phyloP scores from a whole-genome alignment of 2,113 vertebrate genomes.

The Triplophysa dalaica region DNA sequence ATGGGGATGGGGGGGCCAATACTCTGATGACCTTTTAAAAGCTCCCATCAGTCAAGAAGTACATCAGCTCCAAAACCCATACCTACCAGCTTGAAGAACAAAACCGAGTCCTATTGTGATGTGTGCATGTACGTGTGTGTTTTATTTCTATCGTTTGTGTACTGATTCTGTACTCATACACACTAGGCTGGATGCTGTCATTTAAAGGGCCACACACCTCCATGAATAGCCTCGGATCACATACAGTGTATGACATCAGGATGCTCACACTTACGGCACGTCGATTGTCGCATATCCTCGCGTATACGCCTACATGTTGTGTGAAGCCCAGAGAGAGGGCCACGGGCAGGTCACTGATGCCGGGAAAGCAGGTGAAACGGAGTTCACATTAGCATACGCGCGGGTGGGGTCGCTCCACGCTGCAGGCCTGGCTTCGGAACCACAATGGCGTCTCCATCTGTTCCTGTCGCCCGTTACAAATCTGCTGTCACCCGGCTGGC shows the following conservation, averaged over 20 bases:
- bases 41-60: background rate
- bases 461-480: constrained; percentile 87
- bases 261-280: constrained; percentile 24
- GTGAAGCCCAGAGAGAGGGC: constrained; percentile 70
- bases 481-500: constrained; percentile 86
- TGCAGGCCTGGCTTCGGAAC: constrained; percentile 42
- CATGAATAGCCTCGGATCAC: background rate
- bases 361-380: constrained; percentile 86
- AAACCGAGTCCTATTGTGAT: background rate
- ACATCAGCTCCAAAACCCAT: background rate
- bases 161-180: background rate
- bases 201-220: background rate
- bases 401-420: constrained; percentile 69
- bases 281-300: constrained; percentile 19
- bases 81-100: background rate
- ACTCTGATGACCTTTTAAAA: constrained; percentile 20
- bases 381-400: constrained; percentile 97
- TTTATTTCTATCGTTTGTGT: background rate
- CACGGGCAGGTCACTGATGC: constrained; percentile 86
- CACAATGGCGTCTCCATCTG: constrained; percentile 89
- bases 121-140: background rate
- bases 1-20: constrained; percentile 21
- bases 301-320: constrained; percentile 57
- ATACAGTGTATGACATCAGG: background rate
- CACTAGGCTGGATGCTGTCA: background rate